phyloP scores from a whole-genome alignment of 2,113 vertebrate genomes.

The Erythrolamprus reginae region DNA sequence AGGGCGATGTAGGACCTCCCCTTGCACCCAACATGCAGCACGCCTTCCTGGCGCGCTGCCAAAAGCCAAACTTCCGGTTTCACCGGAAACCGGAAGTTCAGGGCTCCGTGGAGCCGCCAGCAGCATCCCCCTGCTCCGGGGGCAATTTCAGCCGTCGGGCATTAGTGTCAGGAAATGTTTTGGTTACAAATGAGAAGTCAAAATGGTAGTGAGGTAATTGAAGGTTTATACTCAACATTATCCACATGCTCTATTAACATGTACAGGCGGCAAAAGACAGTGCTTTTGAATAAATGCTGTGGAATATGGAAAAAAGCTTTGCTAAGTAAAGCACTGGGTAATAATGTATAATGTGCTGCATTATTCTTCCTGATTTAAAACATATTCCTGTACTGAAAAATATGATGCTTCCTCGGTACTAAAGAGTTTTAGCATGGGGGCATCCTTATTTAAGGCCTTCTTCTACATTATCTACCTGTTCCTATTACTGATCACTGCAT shows the following conservation, averaged over 20 bases:
- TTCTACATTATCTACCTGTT: background rate
- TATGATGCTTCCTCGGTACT: background rate
- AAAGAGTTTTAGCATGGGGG: background rate
- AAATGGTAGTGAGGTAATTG: background rate
- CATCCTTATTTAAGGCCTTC: background rate
- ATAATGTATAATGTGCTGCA: background rate
- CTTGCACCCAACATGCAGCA: too few relatives aligned
- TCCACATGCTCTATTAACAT: background rate
- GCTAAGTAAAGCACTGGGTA: background rate
- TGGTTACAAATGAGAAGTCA: background rate
- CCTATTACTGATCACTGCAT: accelerated
- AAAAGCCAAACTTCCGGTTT: too few relatives aligned
- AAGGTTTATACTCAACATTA: background rate
- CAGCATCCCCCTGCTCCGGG: too few relatives aligned
- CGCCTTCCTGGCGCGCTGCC: too few relatives aligned
- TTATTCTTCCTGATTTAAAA: background rate
- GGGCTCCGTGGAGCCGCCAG: too few relatives aligned
- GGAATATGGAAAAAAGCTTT: background rate
- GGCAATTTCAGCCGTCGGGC: too few relatives aligned
- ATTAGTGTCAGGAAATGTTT: background rate
- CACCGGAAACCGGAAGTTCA: too few relatives aligned
- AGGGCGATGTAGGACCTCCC: too few relatives aligned
- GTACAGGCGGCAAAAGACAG: background rate
- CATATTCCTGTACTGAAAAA: background rate
- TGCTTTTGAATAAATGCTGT: background rate